A percentile compares a stretch with the other conserved stretches of the same genome.
phyloP scores from a whole-genome alignment of 2,888 invertebrate genomes.

The Hypena proboscidalis region DNA sequence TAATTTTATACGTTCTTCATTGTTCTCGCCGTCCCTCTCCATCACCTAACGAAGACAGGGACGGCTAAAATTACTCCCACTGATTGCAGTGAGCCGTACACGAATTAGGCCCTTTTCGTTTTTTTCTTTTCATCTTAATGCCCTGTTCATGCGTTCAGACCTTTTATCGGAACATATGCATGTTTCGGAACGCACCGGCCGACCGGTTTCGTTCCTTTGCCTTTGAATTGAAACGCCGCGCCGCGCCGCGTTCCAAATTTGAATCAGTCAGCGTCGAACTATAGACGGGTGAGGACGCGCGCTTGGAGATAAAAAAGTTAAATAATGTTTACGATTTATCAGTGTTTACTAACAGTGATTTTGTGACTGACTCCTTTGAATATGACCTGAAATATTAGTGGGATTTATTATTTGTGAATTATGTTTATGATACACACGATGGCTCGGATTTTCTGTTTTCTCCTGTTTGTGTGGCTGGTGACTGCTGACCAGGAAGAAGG shows the following conservation, averaged over 20 bases:
- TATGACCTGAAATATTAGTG: slow-evolving; percentile 64
- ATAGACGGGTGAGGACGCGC: slow-evolving; percentile 50
- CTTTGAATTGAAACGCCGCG: slow-evolving; percentile 74
- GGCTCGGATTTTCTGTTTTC: slow-evolving; percentile 72
- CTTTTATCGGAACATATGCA: slow-evolving; percentile 82
- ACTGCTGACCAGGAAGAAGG: slow-evolving; percentile 75
- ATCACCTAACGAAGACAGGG: slow-evolving; percentile 50
- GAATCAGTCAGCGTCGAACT: slow-evolving; percentile 70
- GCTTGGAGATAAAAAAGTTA: slow-evolving; percentile 23
- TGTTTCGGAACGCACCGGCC: slow-evolving; percentile 72
- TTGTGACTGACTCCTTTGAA: slow-evolving; percentile 64
- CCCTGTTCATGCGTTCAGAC: slow-evolving; percentile 80
- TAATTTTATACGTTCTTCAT: slow-evolving; percentile 76
- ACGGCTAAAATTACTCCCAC: slow-evolving; percentile 74
- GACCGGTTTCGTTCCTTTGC: slow-evolving; percentile 78
- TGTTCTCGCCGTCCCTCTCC: slow-evolving; percentile 56
- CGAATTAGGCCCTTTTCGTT: slow-evolving; percentile 79
- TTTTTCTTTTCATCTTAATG: slow-evolving; percentile 75
- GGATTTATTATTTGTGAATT: slow-evolving; percentile 50
- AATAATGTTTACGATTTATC: slow-evolving; percentile 69
- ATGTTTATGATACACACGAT: too few species aligned
- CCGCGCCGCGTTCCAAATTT: slow-evolving; percentile 65
- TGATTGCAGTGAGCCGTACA: slow-evolving; percentile 82
- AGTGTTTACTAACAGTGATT: slow-evolving; percentile 63
- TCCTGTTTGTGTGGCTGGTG: slow-evolving; percentile 66